Evolutionary conservation across 2,113 vertebrate genomes (phyloP).

Genomic region (Planiliza haematocheilus): DNA sequence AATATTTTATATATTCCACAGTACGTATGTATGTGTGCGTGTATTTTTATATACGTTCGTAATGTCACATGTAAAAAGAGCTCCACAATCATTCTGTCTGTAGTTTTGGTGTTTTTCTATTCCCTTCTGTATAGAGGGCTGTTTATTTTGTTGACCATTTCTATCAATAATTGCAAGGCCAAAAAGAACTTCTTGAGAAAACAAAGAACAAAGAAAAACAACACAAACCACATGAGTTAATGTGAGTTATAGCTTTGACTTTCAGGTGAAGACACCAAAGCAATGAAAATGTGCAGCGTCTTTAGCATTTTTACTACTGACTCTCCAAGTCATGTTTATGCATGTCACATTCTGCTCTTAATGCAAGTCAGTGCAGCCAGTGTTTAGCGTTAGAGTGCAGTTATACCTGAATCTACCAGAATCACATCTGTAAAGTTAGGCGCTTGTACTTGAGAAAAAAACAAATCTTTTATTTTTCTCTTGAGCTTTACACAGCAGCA

Average conservation of each 20-base stretch:
- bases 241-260: conserved; percentile 17
- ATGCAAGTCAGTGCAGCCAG: conserved; percentile 3
- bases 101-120: conserved; percentile 12
- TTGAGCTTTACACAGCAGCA: conserved; percentile 18
- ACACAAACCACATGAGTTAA: not conserved
- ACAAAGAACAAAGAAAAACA: conserved; percentile 21
- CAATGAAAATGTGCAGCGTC: conserved; percentile 19
- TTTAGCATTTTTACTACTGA: conserved; percentile 9
- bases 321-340: conserved; percentile 2
- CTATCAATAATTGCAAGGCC: conserved; percentile 55
- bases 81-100: conserved; percentile 5
- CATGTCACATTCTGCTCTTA: conserved; percentile 15
- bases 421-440: conserved; percentile 16
- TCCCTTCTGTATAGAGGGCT: conserved; percentile 12
- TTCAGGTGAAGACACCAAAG: conserved; percentile 19
- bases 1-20: conserved; percentile 6
- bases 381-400: conserved; percentile 18
- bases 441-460: not conserved
- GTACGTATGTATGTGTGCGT: not conserved
- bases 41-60: not conserved
- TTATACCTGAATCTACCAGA: not conserved
- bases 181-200: conserved; percentile 36
- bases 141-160: not conserved
- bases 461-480: not conserved
- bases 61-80: not conserved